Percentiles rank a stretch among this genome's conserved stretches.
phyloP scores from a whole-genome alignment of 2,113 vertebrate species.

The Alethe diademata region DNA sequence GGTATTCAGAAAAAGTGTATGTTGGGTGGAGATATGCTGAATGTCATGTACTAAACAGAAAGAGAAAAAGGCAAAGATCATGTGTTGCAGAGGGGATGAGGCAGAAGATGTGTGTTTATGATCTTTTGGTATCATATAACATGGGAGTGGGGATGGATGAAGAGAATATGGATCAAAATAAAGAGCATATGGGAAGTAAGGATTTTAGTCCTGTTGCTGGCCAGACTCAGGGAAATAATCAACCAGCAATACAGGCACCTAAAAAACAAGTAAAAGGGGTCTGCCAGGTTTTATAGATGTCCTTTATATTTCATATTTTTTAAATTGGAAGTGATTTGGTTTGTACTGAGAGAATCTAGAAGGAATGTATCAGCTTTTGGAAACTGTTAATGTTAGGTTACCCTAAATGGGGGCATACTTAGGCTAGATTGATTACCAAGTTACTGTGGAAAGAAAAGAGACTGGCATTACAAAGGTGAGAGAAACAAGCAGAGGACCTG shows the following conservation, averaged over 20 bases:
- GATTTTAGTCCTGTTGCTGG: not conserved
- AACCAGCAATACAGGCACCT: not conserved
- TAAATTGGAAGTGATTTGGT: not conserved
- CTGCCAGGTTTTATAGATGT: not conserved
- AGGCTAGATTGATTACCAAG: not conserved
- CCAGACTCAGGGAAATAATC: not conserved
- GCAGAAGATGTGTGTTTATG: not conserved
- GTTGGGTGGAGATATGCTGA: not conserved
- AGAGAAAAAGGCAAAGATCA: not conserved
- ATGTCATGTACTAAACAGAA: not conserved
- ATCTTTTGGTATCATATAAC: not conserved
- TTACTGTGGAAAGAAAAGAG: not conserved
- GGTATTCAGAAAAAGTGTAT: not conserved
- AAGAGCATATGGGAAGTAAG: not conserved
- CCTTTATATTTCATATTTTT: not conserved
- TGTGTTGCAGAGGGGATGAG: not conserved
- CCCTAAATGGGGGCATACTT: not conserved
- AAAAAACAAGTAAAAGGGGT: not conserved
- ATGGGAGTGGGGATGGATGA: not conserved
- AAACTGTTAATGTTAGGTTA: not conserved
- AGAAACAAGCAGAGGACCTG: not conserved
- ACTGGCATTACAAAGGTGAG: not conserved
- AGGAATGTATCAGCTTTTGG: not conserved
- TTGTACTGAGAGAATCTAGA: not conserved
- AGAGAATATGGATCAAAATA: not conserved